A percentile compares a stretch with the other conserved stretches of the same genome.
Evolutionary conservation across 2,888 invertebrate genomes (phyloP).

Genomic region (Mythimna lalbum): DNA sequence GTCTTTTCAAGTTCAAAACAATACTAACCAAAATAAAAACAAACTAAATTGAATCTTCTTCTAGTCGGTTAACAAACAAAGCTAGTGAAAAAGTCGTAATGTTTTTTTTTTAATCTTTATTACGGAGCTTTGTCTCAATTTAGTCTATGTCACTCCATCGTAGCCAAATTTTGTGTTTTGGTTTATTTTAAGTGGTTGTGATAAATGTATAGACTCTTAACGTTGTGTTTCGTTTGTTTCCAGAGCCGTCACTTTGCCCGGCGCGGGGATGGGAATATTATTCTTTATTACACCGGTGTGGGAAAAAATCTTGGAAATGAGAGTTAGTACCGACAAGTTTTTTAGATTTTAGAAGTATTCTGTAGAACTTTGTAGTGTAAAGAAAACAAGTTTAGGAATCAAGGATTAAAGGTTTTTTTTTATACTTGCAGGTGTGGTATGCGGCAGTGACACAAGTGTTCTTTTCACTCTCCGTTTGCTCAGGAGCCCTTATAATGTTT

Average conservation of each 20-base stretch:
- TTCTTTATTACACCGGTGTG: conserved; percentile 96
- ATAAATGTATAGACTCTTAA: too few relatives aligned
- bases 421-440: conserved; percentile 92
- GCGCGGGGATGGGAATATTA: conserved; percentile 93
- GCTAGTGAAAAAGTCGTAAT: background rate
- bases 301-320: conserved; percentile 92
- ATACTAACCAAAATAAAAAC: too few relatives aligned
- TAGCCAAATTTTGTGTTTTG: too few relatives aligned
- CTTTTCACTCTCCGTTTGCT: conserved; percentile 94
- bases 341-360: background rate
- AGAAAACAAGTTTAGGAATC: background rate
- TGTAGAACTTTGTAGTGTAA: background rate
- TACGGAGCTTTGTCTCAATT: too few relatives aligned
- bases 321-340: conserved; percentile 81
- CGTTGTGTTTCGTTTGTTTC: conserved; percentile 54
- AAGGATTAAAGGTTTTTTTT: background rate
- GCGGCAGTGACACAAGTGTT: conserved; percentile 95
- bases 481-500: conserved; percentile 95
- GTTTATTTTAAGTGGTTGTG: too few relatives aligned
- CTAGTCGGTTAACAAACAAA: background rate
- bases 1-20: too few relatives aligned
- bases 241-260: conserved; percentile 92
- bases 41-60: too few relatives aligned
- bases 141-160: too few relatives aligned
- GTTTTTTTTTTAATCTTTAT: too few relatives aligned